phyloP scores from a whole-genome alignment of 2,888 invertebrate species.

The Cybosia mesomella region DNA sequence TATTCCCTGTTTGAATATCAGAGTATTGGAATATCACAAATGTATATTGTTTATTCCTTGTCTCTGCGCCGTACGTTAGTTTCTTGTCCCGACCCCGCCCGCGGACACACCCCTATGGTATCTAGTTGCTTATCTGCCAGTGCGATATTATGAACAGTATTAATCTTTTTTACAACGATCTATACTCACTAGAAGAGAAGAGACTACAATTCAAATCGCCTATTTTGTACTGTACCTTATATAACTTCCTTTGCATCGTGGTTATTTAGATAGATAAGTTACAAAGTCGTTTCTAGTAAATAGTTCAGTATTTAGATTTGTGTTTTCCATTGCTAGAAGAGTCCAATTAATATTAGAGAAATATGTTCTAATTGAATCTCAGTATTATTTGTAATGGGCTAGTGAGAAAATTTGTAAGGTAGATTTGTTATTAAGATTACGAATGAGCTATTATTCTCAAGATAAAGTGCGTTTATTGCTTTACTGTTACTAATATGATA shows the following conservation, averaged over 20 bases:
- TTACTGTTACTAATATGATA: conserved; percentile 31
- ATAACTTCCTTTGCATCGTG: not conserved
- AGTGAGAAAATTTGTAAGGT: conserved; percentile 72
- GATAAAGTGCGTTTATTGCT: conserved; percentile 49
- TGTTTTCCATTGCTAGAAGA: conserved; percentile 27
- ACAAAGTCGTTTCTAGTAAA: conserved; percentile 5
- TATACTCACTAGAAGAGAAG: conserved; percentile 30
- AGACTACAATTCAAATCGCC: not conserved
- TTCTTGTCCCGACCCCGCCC: conserved; percentile 68
- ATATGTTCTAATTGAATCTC: conserved; percentile 75
- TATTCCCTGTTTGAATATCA: conserved; percentile 50
- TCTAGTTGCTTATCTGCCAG: conserved; percentile 66
- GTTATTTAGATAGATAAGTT: not conserved
- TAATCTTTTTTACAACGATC: conserved; percentile 52
- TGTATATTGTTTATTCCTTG: conserved; percentile 71
- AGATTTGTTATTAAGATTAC: conserved; percentile 82
- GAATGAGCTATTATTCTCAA: conserved; percentile 69
- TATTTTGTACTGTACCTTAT: not conserved
- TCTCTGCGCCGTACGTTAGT: conserved; percentile 63
- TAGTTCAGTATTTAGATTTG: not conserved
- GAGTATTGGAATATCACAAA: conserved; percentile 46
- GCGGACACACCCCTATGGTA: conserved; percentile 72
- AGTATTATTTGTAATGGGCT: conserved; percentile 72
- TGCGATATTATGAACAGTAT: conserved; percentile 70
- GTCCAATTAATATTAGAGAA: conserved; percentile 66